Conservation (phyloP, 2,797 vertebrate species). For the Falco novaeseelandiae region DNA sequence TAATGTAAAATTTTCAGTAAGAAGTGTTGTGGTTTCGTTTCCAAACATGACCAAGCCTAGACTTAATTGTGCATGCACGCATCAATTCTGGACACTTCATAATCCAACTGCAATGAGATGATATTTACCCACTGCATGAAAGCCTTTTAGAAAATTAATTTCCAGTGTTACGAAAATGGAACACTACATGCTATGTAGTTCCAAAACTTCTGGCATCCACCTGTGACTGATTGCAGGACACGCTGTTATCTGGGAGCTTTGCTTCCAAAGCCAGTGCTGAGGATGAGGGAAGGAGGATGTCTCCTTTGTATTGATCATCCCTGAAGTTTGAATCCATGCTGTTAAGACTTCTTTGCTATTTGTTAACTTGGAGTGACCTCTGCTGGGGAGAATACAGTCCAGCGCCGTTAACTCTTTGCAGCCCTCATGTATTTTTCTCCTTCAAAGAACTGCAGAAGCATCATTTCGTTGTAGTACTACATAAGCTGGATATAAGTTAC, state of each 20-base stretch:
- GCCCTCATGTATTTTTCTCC: neutral
- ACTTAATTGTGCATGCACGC: neutral
- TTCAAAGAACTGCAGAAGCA: neutral
- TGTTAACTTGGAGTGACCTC: slow-evolving; percentile 46
- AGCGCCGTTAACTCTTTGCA: neutral
- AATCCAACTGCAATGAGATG: neutral
- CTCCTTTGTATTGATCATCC: neutral
- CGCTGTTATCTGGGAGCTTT: neutral
- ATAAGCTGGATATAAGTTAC: neutral
- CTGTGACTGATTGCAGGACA: neutral
- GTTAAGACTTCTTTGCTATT: neutral
- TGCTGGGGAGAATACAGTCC: slow-evolving; percentile 34
- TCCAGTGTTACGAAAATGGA: neutral
- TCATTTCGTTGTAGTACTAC: neutral
- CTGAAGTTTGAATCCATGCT: neutral
- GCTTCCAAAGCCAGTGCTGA: neutral
- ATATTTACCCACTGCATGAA: neutral
- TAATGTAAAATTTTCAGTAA: neutral
- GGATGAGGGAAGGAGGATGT: neutral
- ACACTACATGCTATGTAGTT: neutral
- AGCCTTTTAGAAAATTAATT: neutral
- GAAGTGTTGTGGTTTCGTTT: neutral
- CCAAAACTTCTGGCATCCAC: neutral
- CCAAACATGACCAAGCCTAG: neutral
- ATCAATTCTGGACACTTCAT: neutral